phyloP scores from a whole-genome alignment of 2,113 vertebrate species.

The Leucopternis melanops region DNA sequence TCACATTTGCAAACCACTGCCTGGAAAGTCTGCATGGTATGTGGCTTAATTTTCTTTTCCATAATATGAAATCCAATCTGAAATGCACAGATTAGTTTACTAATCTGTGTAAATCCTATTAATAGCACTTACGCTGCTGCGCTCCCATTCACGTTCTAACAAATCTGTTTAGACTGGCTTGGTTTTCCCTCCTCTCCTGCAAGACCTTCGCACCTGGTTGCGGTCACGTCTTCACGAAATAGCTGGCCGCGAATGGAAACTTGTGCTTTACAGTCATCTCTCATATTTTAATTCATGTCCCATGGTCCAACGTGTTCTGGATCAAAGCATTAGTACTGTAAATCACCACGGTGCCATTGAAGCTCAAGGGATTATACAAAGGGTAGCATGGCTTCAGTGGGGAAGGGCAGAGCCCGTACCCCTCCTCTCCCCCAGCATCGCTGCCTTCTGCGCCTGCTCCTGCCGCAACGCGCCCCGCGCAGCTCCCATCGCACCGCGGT shows the following conservation, averaged over 20 bases:
- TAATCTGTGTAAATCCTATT: slow-evolving; percentile 64
- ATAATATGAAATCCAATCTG: slow-evolving; percentile 57
- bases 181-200: neutral
- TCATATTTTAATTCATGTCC: neutral
- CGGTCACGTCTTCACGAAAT: neutral
- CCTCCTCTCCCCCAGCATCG: neutral
- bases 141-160: slow-evolving; percentile 27
- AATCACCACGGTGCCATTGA: neutral
- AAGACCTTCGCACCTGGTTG: slow-evolving; percentile 3
- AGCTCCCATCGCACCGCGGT: neutral
- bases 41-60: slow-evolving; percentile 53
- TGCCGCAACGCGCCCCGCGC: rapidly evolving
- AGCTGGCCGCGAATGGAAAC: neutral
- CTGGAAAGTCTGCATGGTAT: slow-evolving; percentile 20
- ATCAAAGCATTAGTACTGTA: slow-evolving; percentile 24
- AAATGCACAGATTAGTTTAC: slow-evolving; percentile 54
- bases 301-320: neutral
- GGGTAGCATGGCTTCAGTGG: neutral
- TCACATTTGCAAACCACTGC: neutral
- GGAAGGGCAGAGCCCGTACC: neutral
- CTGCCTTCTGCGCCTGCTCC: neutral
- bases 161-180: neutral
- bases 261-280: neutral
- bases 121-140: slow-evolving; percentile 9
- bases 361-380: slow-evolving; percentile 2